These are phyloP conservation scores for Pherbina coryleti DNA, from an alignment of 2,888 invertebrate genomes.

Conservation along the genomic window DNA sequence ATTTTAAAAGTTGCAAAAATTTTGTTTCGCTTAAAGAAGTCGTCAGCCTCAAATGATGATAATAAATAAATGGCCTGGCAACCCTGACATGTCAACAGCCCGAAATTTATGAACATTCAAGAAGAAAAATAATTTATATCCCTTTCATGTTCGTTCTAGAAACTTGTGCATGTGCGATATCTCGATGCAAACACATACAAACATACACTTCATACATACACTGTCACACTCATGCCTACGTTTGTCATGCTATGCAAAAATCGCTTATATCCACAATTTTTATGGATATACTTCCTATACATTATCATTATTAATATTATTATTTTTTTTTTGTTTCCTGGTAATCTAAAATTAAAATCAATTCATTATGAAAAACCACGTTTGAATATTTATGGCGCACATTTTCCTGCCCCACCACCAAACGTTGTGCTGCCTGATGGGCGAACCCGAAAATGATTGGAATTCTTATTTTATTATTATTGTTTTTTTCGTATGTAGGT, in stretches of 20 bases:
- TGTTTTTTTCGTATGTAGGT: slow-evolving; percentile 4
- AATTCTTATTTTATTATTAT: slow-evolving; percentile 3
- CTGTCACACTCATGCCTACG: not conserved
- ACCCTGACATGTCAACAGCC: slow-evolving; percentile 18
- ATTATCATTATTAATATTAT: not conserved
- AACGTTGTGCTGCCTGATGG: slow-evolving; percentile 14
- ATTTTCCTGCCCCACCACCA: not conserved
- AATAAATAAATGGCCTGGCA: not conserved
- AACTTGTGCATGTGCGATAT: slow-evolving; percentile 45
- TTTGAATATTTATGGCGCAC: slow-evolving; percentile 45
- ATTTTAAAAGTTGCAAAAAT: slow-evolving; percentile 26
- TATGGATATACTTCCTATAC: slow-evolving; percentile 26
- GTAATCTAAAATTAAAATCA: slow-evolving; percentile 41
- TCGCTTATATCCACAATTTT: slow-evolving; percentile 27
- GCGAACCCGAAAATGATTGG: slow-evolving; percentile 37
- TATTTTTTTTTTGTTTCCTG: not conserved
- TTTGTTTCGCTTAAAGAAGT: not conserved
- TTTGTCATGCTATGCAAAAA: slow-evolving; percentile 16
- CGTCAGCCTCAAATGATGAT: too few species aligned
- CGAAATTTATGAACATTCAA: slow-evolving; percentile 29
- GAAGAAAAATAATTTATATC: slow-evolving; percentile 48
- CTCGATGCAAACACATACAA: slow-evolving; percentile 25
- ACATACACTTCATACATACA: not conserved
- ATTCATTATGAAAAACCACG: slow-evolving; percentile 47
- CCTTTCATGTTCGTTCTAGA: slow-evolving; percentile 48